Base-by-base conservation (phyloP, 2,888 invertebrate species). In the Muscina levida region DNA sequence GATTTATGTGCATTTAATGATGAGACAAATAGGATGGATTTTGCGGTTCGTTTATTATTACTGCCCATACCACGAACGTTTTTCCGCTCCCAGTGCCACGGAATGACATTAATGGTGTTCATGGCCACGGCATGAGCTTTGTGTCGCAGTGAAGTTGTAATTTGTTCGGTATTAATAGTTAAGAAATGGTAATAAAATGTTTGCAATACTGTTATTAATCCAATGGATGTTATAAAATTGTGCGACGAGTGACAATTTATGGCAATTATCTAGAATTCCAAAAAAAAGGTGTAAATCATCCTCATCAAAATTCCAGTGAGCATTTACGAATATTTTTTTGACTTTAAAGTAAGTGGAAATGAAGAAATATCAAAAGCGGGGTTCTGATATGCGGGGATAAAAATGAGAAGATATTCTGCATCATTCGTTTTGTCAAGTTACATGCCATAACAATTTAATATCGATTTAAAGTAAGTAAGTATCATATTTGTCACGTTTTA, bases 1-100 rank as follows among this genome's bases (percentile, higher is more conserved):
- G 82, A 84, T 83, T 84, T 83, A 84, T 84, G 82, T 83, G 75
- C 77, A 76, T 83, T 83, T 84, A 83, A 84, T 83, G 83, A 83
- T 81, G 84, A 82, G 82, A 84, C 83, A 83, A 84, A 84, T 84
- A 83, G 77, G 79, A 73, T 79, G 81, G 83, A 84, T 84, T 84
- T 83, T 78, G 74, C 79, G 83, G 83, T 75, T 79, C 82, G 82
- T 82, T 84, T 77, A 70, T 77, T 82, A 75, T 72, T 76, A 72
- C 77, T 77, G 77, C 73, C 81, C 81, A 81, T 72, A 42, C 62
- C 57, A 26, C 53, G 67, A 70, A 56, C 56, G 67, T 67, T 24
- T 59, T 51, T 24, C 51, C 24, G 11, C 53, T 24, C 1, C 53
- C 4, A 22, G 11, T 22, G 10, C 53, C 24, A 11, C 13, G 22